Evolutionary conservation across 2,888 invertebrate species (phyloP), one percentile per base, ranked within the genome.

Genomic region (Aleiodes leptofemur): DNA sequence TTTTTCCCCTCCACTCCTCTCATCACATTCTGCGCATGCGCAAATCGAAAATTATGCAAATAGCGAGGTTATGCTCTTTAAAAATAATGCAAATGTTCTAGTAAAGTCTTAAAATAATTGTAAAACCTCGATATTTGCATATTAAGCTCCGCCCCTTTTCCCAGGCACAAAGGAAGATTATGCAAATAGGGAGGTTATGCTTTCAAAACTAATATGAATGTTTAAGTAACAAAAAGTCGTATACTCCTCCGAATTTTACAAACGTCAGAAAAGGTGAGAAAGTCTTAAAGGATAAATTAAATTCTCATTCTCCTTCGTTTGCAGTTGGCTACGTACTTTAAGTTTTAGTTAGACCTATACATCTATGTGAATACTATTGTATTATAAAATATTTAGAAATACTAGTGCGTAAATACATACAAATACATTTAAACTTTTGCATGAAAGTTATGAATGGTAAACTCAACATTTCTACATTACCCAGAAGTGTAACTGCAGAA

Each of bases 371-470:
- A 23, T 23, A 23, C 23, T 23, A 57, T 57, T 57, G 31, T 57
- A 2, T 23, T 23, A n/a, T n/a, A 38, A 14, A 48, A 43, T 64
- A 64, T 48, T 64, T 48, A 64, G 9, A 64, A 43, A 34, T 48
- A 13, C 61, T n/a, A 14, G 34, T 61, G 61, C 38, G 61, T 34
- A 61, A 61, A 61, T 61, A 61, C 34, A 61, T 34, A 61, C 16
- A 64, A 64, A 64, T 64, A 64, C 64, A 64, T 64, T 43, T 6
- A 14, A 14, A 43, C 9, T 43, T 43, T 16, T 9, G 48, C 8
- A 48, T 13, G 23, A 64, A 64, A 64, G 64, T 64, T 64, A 59
- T 38, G 59, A 38, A 59, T 59, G 59, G 59, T 29, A 59, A 59
- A 59, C 38, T 59, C 59, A 13, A 38, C 9, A 43, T 43, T 43